Evolutionary conservation across 2,113 vertebrate genomes (phyloP).

Genomic region (Chascanopsetta lugubris): DNA sequence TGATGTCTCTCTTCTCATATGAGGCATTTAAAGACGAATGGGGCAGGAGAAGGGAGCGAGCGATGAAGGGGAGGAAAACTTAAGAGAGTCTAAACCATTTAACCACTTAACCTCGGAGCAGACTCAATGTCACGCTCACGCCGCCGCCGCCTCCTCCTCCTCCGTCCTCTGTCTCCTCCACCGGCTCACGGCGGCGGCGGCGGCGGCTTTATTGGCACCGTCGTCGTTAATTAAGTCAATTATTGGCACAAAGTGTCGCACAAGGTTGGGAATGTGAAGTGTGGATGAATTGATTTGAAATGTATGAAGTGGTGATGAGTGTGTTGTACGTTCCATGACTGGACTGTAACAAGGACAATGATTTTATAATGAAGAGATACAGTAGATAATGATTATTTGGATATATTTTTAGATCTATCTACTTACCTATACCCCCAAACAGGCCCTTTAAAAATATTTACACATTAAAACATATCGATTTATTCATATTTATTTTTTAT

Average conservation of each 20-base stretch:
- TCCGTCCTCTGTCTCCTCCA: conserved; percentile 14
- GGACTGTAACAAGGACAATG: too few species aligned
- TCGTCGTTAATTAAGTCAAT: conserved; percentile 1
- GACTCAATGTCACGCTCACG: conserved; percentile 50
- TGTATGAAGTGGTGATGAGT: not conserved
- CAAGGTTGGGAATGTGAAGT: not conserved
- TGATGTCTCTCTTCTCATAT: conserved; percentile 62
- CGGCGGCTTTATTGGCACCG: not conserved
- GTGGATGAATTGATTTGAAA: not conserved
- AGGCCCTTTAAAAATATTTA: too few species aligned
- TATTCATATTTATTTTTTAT: too few species aligned
- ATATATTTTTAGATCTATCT: too few species aligned
- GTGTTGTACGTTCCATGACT: too few species aligned
- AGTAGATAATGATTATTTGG: too few species aligned
- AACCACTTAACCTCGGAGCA: conserved; percentile 63
- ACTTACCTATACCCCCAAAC: too few species aligned
- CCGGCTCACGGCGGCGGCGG: not conserved
- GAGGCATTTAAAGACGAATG: conserved; percentile 61
- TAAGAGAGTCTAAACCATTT: conserved; percentile 66
- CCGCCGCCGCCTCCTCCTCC: too few species aligned
- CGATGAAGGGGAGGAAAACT: conserved; percentile 36
- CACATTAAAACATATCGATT: too few species aligned
- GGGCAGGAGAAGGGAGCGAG: conserved; percentile 16
- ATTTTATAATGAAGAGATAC: too few species aligned
- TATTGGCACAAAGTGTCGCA: conserved; percentile 1